phyloP scores from a whole-genome alignment of 2,113 vertebrate genomes.

The Tautogolabrus adspersus region DNA sequence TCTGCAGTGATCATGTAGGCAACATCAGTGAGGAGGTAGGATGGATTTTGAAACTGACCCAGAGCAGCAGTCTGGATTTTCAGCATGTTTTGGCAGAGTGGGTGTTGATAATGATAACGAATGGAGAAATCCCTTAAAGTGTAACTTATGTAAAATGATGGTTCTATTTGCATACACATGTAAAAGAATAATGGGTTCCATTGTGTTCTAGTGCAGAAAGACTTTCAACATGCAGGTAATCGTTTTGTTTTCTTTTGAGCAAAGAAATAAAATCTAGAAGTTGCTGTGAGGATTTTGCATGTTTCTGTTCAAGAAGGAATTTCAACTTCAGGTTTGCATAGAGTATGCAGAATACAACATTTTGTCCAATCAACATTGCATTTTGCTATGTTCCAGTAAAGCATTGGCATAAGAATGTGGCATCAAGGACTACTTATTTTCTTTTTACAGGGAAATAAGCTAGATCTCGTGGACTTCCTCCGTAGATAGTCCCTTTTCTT shows the following conservation, averaged over 20 bases:
- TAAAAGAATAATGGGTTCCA: slow-evolving; percentile 54
- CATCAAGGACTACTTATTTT: too few relatives aligned
- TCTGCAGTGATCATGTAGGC: neutral
- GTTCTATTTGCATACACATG: slow-evolving; percentile 56
- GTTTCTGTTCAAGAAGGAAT: neutral
- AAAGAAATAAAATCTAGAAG: slow-evolving; percentile 79
- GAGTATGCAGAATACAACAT: neutral
- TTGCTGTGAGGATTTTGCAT: slow-evolving; percentile 48
- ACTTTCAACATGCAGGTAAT: slow-evolving; percentile 70
- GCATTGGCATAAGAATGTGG: too few relatives aligned
- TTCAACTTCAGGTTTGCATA: neutral
- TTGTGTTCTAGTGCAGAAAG: slow-evolving; percentile 63
- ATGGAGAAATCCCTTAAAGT: slow-evolving; percentile 33
- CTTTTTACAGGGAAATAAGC: too few relatives aligned
- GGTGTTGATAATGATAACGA: slow-evolving; percentile 3
- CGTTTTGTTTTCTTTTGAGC: slow-evolving; percentile 60
- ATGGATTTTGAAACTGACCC: slow-evolving; percentile 33
- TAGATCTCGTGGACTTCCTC: too few relatives aligned
- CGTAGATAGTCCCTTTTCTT: too few relatives aligned
- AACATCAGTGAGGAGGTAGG: slow-evolving; percentile 8
- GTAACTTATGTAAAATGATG: slow-evolving; percentile 63
- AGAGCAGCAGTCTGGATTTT: slow-evolving; percentile 14
- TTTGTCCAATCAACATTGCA: too few relatives aligned
- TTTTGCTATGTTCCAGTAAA: too few relatives aligned
- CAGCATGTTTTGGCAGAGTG: slow-evolving; percentile 12